Conservation (phyloP, 2,797 vertebrate species). For the Spinus olivaceus region DNA sequence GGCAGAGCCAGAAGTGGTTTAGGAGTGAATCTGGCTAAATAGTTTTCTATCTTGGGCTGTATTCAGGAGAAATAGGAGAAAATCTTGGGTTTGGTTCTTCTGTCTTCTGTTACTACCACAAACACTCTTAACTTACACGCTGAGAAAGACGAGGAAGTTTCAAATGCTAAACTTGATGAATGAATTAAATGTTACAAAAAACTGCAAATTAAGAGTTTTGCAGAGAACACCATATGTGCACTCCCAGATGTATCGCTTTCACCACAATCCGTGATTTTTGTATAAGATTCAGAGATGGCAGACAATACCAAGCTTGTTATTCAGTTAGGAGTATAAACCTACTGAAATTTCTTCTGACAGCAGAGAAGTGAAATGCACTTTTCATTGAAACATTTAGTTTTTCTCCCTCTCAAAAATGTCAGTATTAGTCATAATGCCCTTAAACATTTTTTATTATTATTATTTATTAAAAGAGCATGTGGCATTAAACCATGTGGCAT, state of each 20-base stretch:
- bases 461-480: not conserved
- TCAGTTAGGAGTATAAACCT: not conserved
- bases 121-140: not conserved
- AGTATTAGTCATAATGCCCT: not conserved
- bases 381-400: not conserved
- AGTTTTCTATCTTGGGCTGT: not conserved
- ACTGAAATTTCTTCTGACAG: not conserved
- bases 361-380: not conserved
- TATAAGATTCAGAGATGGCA: not conserved
- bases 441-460: not conserved
- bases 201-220: not conserved
- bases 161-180: not conserved
- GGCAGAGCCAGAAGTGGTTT: not conserved
- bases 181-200: not conserved
- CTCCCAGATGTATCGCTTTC: not conserved
- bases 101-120: not conserved
- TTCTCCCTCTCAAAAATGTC: not conserved
- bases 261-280: not conserved
- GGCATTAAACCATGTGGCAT: not conserved
- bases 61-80: not conserved
- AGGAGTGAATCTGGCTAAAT: not conserved
- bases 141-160: not conserved
- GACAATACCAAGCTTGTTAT: not conserved
- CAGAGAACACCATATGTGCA: not conserved
- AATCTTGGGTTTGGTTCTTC: not conserved